A percentile compares a stretch with the other conserved stretches of the same genome.
Evolutionary conservation across 2,797 vertebrate genomes (phyloP).

Genomic region (Enteromius argenteus): DNA sequence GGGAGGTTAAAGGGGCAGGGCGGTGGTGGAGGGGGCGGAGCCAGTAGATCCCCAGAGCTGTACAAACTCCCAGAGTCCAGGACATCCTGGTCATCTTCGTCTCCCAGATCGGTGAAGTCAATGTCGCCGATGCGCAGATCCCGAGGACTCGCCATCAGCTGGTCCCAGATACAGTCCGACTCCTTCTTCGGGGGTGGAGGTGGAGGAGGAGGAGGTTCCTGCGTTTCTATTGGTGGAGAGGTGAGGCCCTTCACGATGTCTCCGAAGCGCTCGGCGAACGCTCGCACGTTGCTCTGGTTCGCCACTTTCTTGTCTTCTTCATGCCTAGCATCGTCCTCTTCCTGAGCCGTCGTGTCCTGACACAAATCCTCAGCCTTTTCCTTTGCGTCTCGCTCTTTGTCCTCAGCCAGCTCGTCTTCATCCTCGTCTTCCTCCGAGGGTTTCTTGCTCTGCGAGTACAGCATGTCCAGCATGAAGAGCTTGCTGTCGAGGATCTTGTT

Average conservation of each 20-base stretch:
- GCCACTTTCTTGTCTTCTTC: conserved; percentile 75
- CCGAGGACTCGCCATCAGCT: conserved; percentile 91
- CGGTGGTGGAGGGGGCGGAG: conserved; percentile 86
- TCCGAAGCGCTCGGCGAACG: conserved; percentile 89
- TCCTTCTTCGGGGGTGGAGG: conserved; percentile 86
- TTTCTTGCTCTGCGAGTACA: conserved; percentile 94
- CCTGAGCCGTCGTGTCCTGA: conserved; percentile 72
- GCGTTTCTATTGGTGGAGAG: conserved; percentile 68
- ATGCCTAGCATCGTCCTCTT: neutral
- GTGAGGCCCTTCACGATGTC: conserved; percentile 83
- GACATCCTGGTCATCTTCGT: conserved; percentile 90
- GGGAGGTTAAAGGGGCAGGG: conserved; percentile 82
- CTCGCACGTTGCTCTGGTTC: conserved; percentile 83
- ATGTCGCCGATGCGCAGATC: conserved; percentile 95
- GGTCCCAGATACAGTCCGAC: conserved; percentile 97
- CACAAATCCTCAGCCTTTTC: conserved; percentile 72
- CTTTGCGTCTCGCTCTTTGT: conserved; percentile 74
- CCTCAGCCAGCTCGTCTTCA: conserved; percentile 73
- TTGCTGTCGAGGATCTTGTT: conserved; percentile 92
- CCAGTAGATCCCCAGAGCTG: conserved; percentile 80
- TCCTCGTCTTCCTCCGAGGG: conserved; percentile 85
- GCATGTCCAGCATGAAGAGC: conserved; percentile 96
- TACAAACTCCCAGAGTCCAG: conserved; percentile 83
- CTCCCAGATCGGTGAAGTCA: conserved; percentile 94
- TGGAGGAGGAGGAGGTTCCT: conserved; percentile 58